Evolutionary conservation across 1,140 invertebrate species (phyloP), one percentile per base, ranked within the genome.

Genomic region (Stratiolaelaps scimitus): DNA sequence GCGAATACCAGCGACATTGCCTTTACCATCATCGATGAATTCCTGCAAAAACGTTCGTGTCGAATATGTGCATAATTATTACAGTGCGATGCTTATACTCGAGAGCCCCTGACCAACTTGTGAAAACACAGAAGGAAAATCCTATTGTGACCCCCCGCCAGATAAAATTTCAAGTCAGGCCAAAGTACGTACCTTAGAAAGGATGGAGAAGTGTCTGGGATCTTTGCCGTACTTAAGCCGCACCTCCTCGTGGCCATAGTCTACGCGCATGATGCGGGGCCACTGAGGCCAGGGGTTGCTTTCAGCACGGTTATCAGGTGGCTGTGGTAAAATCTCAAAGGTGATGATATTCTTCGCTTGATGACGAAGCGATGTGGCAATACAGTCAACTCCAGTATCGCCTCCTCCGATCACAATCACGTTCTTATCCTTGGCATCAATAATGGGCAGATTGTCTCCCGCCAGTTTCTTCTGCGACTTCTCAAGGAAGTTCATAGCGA

Each of bases 351-450:
- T 86, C 72, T 88, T 92, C n/a, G 95, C 95, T 45, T 93, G 92
- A 80, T 97, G 92, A 72, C 95, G 81, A 15, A 98, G 80, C 2
- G 92, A 93, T 1, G 95, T 98, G 44, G 89, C 95, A 76, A 99
- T 98, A 74, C 95, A 99, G 81, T 99, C 95, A 77, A 90, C 94
- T 0, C 95, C 95, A n/a, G 95, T 99, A 75, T 99, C 95, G 29
- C 95, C 95, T 15, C 95, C 95, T 23, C 95, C 95, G 71, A 99
- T 93, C 66, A 99, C 84, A 68, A 99, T 84, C 4, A 99, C 92
- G 76, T 95, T 81, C 76, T 96, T 98, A 71, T 88, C 89, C 73
- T 92, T 88, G 19, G 95, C 94, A 45, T 84, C 81, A 40, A 89
- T 80, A 68, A 78, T 76, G 46, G 81, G 76, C 17, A 80, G 72